These are phyloP conservation scores for Epizoanthus ramosus DNA, from an alignment of 92 coral and sea anemone species.

Conservation along the genomic window DNA sequence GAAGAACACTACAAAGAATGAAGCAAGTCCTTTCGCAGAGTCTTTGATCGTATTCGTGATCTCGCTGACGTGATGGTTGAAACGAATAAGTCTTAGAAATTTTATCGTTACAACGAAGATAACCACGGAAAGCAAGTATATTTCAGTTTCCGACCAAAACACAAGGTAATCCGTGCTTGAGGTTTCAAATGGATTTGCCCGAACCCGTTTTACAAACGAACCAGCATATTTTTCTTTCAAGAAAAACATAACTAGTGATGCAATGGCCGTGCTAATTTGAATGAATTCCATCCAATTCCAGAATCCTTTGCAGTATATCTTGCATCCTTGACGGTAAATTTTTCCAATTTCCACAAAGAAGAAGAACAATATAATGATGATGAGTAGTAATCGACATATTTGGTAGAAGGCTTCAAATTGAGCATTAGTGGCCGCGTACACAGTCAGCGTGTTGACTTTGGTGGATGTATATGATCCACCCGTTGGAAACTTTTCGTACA, in stretches of 20 bases:
- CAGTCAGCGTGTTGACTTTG: conserved; percentile 63
- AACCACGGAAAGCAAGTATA: conserved; percentile 69
- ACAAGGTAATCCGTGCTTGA: conserved; percentile 78
- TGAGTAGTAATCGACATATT: conserved; percentile 64
- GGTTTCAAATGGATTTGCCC: conserved; percentile 72
- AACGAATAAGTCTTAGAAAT: conserved; percentile 66
- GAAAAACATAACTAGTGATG: conserved; percentile 66
- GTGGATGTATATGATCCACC: conserved; percentile 59
- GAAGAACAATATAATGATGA: conserved; percentile 69
- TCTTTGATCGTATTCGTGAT: conserved; percentile 69
- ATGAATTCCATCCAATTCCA: conserved; percentile 83
- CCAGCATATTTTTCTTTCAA: conserved; percentile 70
- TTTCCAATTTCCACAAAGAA: conserved; percentile 60
- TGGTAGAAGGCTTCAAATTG: conserved; percentile 53
- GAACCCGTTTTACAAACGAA: conserved; percentile 62
- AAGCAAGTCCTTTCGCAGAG: conserved; percentile 52
- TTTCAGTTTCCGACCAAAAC: conserved; percentile 67
- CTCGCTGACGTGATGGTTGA: conserved; percentile 71
- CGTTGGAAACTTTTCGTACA: conserved; percentile 74
- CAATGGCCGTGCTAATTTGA: conserved; percentile 64
- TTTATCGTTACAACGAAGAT: conserved; percentile 71
- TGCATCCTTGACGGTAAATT: conserved; percentile 49
- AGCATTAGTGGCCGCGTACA: conserved; percentile 68
- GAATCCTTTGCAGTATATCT: conserved; percentile 55
- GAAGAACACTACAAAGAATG: conserved; percentile 58